A percentile compares a stretch with the other conserved stretches of the same genome.
phyloP scores from a whole-genome alignment of 2,888 invertebrate species.

The Clanis bilineata region DNA sequence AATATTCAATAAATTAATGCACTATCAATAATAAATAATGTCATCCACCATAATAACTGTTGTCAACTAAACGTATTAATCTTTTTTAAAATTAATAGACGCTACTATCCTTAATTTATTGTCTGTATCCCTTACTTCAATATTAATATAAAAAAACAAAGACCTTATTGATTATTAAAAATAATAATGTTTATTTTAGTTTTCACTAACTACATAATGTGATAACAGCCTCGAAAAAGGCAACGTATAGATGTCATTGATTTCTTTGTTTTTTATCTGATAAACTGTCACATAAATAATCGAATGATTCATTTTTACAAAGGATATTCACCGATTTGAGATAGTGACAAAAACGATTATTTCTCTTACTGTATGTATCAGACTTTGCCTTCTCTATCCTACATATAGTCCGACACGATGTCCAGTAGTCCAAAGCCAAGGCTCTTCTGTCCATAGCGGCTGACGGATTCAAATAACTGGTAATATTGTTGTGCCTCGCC shows the following conservation, averaged over 20 bases:
- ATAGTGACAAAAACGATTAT: slow-evolving; percentile 90
- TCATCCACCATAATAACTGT: too few relatives aligned
- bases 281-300: slow-evolving; percentile 71
- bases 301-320: slow-evolving; percentile 75
- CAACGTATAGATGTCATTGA: neutral
- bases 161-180: neutral
- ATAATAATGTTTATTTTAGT: slow-evolving; percentile 1
- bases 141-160: neutral
- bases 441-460: slow-evolving; percentile 78
- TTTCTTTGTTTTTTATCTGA: slow-evolving; percentile 31
- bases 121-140: neutral
- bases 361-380: slow-evolving; percentile 83
- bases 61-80: too few relatives aligned
- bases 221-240: neutral
- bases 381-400: slow-evolving; percentile 85
- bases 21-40: too few relatives aligned
- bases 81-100: too few relatives aligned
- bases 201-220: neutral
- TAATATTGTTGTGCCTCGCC: slow-evolving; percentile 62
- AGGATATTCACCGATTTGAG: slow-evolving; percentile 82
- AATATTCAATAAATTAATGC: too few relatives aligned
- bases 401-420: slow-evolving; percentile 86
- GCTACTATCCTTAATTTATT: too few relatives aligned
- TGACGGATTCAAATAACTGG: slow-evolving; percentile 72
- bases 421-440: slow-evolving; percentile 86